Evolutionary conservation across 2,797 vertebrate species (phyloP), one percentile per base, ranked within the genome.

Genomic region (Megaceryle alcyon): DNA sequence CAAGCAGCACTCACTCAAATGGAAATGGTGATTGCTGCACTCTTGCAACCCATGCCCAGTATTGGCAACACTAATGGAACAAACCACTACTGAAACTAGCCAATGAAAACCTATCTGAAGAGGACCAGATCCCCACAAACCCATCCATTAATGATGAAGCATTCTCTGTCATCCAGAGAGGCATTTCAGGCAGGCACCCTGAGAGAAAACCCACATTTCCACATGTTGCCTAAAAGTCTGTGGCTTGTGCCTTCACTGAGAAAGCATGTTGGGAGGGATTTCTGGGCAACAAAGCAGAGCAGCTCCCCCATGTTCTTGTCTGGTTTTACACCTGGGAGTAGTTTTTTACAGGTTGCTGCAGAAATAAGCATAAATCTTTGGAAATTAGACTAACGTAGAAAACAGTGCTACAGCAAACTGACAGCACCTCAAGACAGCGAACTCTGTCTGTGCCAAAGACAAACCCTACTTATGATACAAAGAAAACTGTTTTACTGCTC

Each of bases 181-280:
- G 23, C 28, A 12, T 33, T 26, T 29, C 33, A 63, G 1, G 23
- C 10, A 23, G 2, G 8, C 21, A 33, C 6, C 13, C 37, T 48
- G 51, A 29, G 16, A 72, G 54, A 78, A 68, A 64, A 54, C 7
- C 35, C 54, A 61, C 56, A 14, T 46, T 41, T 41, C 37, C 48
- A 33, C 21, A 20, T 2, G 25, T 6, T 26, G 18, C 54, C 31
- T 17, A 14, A 11, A 14, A 53, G 33, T 11, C 17, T 28, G 39
- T 18, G 33, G 37, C 35, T 71, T 64, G 53, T 26, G 31, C 37
- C 54, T 61, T 26, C 44, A 26, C 3, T 2, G 17, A 44, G 59
- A 73, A 26, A 29, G 54, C 19, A 17, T 0, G 0, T 6, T 8
- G 9, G 51, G 61, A 71, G 8, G n/a, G 48, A 15, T 20, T 54